Base-by-base conservation (phyloP, 2,888 invertebrate species). In the Balanococcus diminutus region DNA sequence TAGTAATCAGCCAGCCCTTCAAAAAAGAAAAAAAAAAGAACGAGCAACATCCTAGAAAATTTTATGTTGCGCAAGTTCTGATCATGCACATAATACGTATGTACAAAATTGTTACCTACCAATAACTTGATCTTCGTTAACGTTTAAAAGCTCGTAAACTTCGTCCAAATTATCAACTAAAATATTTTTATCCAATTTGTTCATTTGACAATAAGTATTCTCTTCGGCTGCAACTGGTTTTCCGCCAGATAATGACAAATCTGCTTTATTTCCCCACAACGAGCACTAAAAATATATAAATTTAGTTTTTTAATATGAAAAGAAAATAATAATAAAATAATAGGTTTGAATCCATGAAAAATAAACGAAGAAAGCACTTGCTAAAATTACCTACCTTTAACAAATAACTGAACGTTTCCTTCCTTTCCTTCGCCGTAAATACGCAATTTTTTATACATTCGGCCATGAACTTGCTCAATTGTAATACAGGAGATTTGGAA, bases 261-360 rank as follows among this genome's bases (percentile, higher is more conserved):
- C 99, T 89, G 96, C 96, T 89, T 96, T 95, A 90, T 99, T 99
- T 0, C 98, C 96, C 99, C 99, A 99, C 14, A 99, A 91, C 89
- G 94, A 94, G 16, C 95, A 89, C 93, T 95, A 90, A 0, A 91
- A 89, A 82, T 6, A 16, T 19, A 56, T 28, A 83, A 16, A n/a
- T n/a, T n/a, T n/a, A n/a, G n/a, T n/a, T n/a, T n/a, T n/a, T n/a
- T n/a, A n/a, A n/a, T n/a, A n/a, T n/a, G n/a, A n/a, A n/a, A n/a
- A n/a, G 75, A 8, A 28, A 16, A 36, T 79, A 79, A n/a, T n/a
- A n/a, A n/a, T n/a, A n/a, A n/a, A 9, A 31, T n/a, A 36, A 4
- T 36, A 36, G 9, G 28, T 75, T 36, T 14, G 22, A 79, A 79
- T 32, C 32, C 5, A 19, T 51, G 4, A 51, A 88, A 87, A 36